Evolutionary conservation across 1,140 invertebrate species (phyloP).

Genomic region (Metaphire vulgaris): DNA sequence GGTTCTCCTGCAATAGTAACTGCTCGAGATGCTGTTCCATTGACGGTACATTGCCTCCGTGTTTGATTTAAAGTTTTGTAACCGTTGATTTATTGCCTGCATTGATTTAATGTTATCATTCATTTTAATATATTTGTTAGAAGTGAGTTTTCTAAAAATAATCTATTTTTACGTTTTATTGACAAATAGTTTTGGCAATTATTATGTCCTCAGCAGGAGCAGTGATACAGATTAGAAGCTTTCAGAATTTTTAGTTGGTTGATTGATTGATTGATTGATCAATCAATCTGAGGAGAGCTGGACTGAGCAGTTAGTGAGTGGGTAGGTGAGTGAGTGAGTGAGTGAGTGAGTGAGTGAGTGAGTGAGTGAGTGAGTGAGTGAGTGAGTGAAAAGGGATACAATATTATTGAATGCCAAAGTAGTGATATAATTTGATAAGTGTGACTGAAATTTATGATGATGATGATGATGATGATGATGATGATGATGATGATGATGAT

Average conservation of each 20-base stretch:
- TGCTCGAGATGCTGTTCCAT: slow-evolving; percentile 73
- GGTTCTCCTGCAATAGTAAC: slow-evolving; percentile 65
- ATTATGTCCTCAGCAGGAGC: no score
- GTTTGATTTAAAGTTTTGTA: no score
- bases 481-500: not conserved
- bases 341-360: no score
- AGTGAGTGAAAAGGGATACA: no score
- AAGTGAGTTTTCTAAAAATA: no score
- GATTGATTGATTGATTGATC: not conserved
- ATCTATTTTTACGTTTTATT: no score
- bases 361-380: no score
- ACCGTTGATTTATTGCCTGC: no score
- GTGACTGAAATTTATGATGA: not conserved
- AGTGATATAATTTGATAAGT: not conserved
- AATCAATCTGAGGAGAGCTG: not conserved
- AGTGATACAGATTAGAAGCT: no score
- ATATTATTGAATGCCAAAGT: not conserved
- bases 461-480: not conserved
- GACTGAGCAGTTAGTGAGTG: not conserved
- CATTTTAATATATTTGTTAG: no score
- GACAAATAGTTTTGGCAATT: no score
- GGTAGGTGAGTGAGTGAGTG: not conserved
- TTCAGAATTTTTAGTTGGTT: not conserved
- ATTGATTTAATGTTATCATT: no score
- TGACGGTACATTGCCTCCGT: slow-evolving; percentile 60